Evolutionary conservation across 1,140 invertebrate genomes (phyloP), one percentile per base, ranked within the genome.

Genomic region (Lordiphosa clarofinis): DNA sequence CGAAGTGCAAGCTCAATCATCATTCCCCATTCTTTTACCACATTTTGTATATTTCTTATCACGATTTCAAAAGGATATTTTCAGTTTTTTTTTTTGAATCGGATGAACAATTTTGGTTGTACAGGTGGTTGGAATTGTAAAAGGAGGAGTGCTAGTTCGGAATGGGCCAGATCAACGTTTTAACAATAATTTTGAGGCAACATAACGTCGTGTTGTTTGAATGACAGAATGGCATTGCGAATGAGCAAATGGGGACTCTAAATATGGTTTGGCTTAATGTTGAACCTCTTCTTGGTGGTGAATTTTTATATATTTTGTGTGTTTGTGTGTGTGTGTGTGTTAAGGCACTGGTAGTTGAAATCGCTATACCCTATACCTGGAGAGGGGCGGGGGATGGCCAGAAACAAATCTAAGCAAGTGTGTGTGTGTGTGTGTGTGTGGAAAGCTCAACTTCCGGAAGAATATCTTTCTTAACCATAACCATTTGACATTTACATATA

Each of bases 91-190:
- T 55, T 75, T 42, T 65, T 57, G 37, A 60, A n/a, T 57, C 64
- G 53, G 48, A 55, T 53, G n/a, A 49, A 50, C 55, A 12, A 52
- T 44, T 49, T 60, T 3, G 56, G 15, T n/a, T n/a, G 15, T 38
- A 50, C 53, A 70, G 79, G 79, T 86, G 79, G 79, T 84, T 84
- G 79, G 79, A 84, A 84, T 86, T 84, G 79, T 84, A 86, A 79
- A 84, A 21, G 21, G 21, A 56, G 72, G 79, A 86, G 70, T 84
- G 79, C 79, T 86, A 67, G 61, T 67, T 86, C 75, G 79, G 79
- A 86, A 84, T 84, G 79, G 79, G 71, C 73, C 79, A 84, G 78
- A 84, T 84, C 78, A 84, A 56, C 64, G 64, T 65, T 84, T 65
- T 72, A 63, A 70, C 69, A 68, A 56, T 60, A 66, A 78, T 73